Percentiles rank a stretch among this genome's conserved stretches.
Evolutionary conservation across 2,113 vertebrate species (phyloP).

Genomic region (Craseonycteris thonglongyai): DNA sequence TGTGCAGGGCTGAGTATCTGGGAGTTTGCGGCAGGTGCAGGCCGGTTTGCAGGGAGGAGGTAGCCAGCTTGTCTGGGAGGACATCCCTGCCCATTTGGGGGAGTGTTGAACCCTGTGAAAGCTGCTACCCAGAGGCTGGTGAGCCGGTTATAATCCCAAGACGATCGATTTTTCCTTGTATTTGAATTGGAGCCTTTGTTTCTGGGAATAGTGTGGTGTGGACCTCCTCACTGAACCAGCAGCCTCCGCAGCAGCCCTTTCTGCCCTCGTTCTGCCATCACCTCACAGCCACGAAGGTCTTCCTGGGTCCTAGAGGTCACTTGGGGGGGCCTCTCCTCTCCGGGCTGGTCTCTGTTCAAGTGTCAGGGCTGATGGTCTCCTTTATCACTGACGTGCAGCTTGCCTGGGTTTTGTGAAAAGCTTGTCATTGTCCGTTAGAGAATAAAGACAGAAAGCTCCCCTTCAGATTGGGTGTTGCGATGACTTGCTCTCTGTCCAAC

Average conservation of each 20-base stretch:
- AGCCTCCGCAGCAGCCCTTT: neutral
- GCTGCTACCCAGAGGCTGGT: neutral
- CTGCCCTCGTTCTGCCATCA: neutral
- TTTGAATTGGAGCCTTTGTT: conserved; percentile 23
- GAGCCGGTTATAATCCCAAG: neutral
- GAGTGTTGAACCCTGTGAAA: neutral
- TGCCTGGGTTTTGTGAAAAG: conserved; percentile 3
- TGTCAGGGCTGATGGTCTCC: neutral
- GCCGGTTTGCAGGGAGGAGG: neutral
- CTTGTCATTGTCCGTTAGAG: conserved; percentile 40
- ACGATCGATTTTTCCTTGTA: neutral
- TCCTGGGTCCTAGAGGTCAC: neutral
- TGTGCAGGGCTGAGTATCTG: neutral
- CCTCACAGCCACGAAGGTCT: neutral
- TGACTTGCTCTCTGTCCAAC: conserved; percentile 25
- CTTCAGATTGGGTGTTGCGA: neutral
- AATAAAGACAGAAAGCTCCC: conserved; percentile 26
- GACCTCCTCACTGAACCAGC: neutral
- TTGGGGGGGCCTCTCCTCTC: neutral
- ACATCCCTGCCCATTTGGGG: neutral
- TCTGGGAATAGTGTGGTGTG: neutral
- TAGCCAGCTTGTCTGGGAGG: neutral
- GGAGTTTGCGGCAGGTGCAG: neutral
- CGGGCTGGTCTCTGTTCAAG: conserved; percentile 18
- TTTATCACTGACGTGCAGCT: conserved; percentile 52